Conservation (phyloP, 2,797 vertebrate species). For the Distichodus sexfasciatus region DNA sequence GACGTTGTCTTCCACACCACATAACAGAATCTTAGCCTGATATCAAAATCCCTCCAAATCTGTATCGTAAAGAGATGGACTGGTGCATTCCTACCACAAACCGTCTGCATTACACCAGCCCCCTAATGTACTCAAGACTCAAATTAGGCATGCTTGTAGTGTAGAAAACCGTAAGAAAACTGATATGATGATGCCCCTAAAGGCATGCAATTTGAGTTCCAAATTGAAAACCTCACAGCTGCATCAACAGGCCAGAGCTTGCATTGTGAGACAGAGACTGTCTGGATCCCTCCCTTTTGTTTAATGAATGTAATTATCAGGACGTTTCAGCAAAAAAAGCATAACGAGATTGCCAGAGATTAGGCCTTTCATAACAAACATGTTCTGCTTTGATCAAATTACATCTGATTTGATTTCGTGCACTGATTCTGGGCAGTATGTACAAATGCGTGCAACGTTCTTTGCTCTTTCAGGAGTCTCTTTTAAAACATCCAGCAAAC, state of each 20-base stretch:
- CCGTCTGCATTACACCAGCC: neutral
- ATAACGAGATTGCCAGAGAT: neutral
- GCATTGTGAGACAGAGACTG: slow-evolving; percentile 2
- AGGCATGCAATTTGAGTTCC: slow-evolving; percentile 3
- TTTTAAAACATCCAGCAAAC: neutral
- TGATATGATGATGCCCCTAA: neutral
- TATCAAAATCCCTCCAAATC: too few species aligned
- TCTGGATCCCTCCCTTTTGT: neutral
- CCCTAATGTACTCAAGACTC: neutral
- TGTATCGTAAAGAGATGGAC: too few species aligned
- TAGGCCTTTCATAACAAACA: neutral
- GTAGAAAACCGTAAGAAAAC: neutral
- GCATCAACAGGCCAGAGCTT: neutral
- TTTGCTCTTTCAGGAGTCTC: neutral
- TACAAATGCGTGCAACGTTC: neutral
- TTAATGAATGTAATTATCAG: too few species aligned
- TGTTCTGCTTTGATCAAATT: slow-evolving; percentile 15
- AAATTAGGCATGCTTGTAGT: neutral
- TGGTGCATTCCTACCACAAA: neutral
- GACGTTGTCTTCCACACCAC: too few species aligned
- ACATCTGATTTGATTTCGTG: slow-evolving; percentile 18
- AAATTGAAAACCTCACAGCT: neutral
- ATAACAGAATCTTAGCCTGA: too few species aligned
- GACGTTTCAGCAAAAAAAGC: neutral
- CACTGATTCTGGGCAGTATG: neutral